Base-by-base conservation (phyloP, 2,797 vertebrate genomes). In the Basileuterus tristriatus region DNA sequence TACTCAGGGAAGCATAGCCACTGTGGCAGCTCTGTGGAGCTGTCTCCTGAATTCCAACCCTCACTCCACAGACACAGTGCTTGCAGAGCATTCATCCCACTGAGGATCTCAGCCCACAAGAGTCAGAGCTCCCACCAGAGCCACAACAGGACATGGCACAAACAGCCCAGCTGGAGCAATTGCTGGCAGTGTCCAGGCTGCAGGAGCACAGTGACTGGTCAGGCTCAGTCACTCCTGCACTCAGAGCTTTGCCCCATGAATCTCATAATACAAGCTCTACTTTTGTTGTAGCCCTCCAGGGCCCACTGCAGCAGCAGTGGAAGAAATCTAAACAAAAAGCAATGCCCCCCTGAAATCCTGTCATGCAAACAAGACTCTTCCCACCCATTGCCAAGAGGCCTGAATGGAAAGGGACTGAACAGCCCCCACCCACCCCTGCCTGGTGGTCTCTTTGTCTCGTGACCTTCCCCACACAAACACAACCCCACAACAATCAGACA, bases 391-490 rank as follows among this genome's bases (percentile, higher is more conserved):
- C 87, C 71, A 81, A 84, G 49, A 37, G 74, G 78, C 32, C 67
- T 96, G 96, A 97, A 97, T 94, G 83, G 88, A 74, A 68, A 65
- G 39, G 70, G 83, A 85, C 46, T 64, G 72, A 92, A 78, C 53
- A 20, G 14, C 75, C 91, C 79, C 63, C 22, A 7, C 41, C 58
- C 71, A 63, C 36, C 59, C 69, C 74, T 88, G 83, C 91, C 92
- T 85, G 94, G 96, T 96, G 96, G 96, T 94, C 96, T 94, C 94
- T 97, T 94, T 96, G 94, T 96, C 88, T 94, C 8, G 6, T 97
- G 95, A 96, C 96, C 94, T 96, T 95, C 86, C 67, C 76, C 37
- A 1, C 91, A 95, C 94, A 96, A 95, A 95, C 85, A 96, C 91
- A 95, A 92, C 91, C 82, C 71, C 89, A 74, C 83, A 91, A 95